Conservation (phyloP, 2,888 invertebrate species). For the Drosophila niveifrons region DNA sequence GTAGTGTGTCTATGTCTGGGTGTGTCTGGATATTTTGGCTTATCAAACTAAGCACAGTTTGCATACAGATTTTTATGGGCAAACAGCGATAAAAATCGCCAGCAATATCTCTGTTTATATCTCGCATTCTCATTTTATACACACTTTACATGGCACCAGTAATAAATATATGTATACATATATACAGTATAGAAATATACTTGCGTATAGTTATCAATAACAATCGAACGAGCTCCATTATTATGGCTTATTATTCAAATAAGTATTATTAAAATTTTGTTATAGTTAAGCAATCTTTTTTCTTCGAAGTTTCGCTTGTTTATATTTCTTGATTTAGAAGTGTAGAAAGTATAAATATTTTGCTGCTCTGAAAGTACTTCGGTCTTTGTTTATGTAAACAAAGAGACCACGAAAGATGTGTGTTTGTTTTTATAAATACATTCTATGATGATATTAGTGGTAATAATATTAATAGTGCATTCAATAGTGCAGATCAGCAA, state of each 20-base stretch:
- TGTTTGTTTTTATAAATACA: not conserved
- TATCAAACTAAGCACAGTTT: conserved; percentile 32
- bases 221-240: no score
- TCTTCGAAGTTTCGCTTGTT: not conserved
- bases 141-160: not conserved
- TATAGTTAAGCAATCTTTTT: no score
- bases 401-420: not conserved
- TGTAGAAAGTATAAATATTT: not conserved
- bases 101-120: not conserved
- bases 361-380: not conserved
- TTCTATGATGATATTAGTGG: no score
- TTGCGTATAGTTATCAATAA: no score
- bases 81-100: conserved; percentile 37
- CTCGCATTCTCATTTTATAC: not conserved
- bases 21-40: conserved; percentile 25
- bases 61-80: conserved; percentile 9
- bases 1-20: not conserved
- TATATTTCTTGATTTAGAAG: not conserved
- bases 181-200: no score
- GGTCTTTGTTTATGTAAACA: not conserved
- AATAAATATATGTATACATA: no score
- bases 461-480: not conserved
- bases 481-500: conserved; percentile 17
- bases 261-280: no score
- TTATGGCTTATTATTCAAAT: no score